Conservation (phyloP, 2,888 invertebrate species). For the Nomada hirtipes region DNA sequence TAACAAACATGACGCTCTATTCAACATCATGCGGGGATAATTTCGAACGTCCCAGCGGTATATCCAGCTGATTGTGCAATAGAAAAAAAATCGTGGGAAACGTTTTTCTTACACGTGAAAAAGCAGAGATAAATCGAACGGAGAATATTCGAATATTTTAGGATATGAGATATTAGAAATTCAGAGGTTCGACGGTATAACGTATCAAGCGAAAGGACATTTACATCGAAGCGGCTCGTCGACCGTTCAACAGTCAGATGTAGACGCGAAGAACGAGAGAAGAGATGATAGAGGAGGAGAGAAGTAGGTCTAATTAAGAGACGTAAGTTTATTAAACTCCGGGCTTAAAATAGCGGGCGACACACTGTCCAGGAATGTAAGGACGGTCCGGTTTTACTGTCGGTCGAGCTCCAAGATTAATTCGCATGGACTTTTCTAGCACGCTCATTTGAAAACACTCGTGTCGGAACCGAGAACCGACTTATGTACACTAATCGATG, state of each 20-base stretch:
- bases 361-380: slow-evolving; percentile 82
- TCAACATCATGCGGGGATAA: too few relatives aligned
- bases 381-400: slow-evolving; percentile 79
- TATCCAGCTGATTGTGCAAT: not conserved
- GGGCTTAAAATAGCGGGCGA: slow-evolving; percentile 81
- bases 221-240: slow-evolving; percentile 31
- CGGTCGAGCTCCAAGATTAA: slow-evolving; percentile 76
- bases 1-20: not conserved
- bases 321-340: slow-evolving; percentile 78
- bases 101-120: not conserved
- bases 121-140: not conserved
- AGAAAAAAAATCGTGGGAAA: not conserved
- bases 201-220: slow-evolving; percentile 8
- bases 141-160: not conserved
- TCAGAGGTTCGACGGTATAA: not conserved
- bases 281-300: slow-evolving; percentile 51
- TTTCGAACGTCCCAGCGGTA: too few relatives aligned
- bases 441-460: slow-evolving; percentile 39
- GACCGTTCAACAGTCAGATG: slow-evolving; percentile 46
- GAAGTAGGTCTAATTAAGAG: slow-evolving; percentile 78
- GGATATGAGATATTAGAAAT: not conserved
- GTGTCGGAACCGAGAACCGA: slow-evolving; percentile 25
- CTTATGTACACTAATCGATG: slow-evolving; percentile 34
- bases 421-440: slow-evolving; percentile 69
- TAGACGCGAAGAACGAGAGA: slow-evolving; percentile 42